Evolutionary conservation across 1,140 invertebrate species (phyloP).

Genomic region (Aphis craccivora): DNA sequence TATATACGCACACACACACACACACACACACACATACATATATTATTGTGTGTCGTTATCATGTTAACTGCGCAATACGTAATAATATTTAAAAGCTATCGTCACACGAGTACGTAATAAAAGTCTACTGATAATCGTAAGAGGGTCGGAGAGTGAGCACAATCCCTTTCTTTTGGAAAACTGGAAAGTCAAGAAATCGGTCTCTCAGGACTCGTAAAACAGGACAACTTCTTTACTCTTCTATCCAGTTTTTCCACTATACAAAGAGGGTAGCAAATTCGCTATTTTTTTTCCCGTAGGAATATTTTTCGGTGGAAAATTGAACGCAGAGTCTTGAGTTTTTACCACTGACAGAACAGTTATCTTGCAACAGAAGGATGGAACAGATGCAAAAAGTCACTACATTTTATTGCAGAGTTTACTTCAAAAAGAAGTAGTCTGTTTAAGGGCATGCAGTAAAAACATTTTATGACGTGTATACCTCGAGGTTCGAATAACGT

Average conservation of each 20-base stretch:
- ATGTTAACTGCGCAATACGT: neutral
- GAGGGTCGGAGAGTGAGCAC: neutral
- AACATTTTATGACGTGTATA: slow-evolving; percentile 28
- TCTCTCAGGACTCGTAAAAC: slow-evolving; percentile 45
- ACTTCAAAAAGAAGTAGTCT: neutral
- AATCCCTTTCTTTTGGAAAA: slow-evolving; percentile 35
- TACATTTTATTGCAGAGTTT: slow-evolving; percentile 42
- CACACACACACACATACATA: neutral
- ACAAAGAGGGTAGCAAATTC: neutral
- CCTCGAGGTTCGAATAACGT: neutral
- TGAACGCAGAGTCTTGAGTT: neutral
- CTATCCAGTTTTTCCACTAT: slow-evolving; percentile 3
- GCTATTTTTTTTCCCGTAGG: slow-evolving; percentile 30
- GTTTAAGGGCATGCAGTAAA: neutral
- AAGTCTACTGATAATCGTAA: slow-evolving; percentile 43
- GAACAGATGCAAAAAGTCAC: slow-evolving; percentile 42
- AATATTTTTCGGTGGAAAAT: slow-evolving; percentile 35
- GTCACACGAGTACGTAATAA: slow-evolving; percentile 32
- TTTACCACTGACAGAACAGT: slow-evolving; percentile 34
- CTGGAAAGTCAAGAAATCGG: slow-evolving; percentile 9
- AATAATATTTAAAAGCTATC: slow-evolving; percentile 51
- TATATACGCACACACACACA: no score
- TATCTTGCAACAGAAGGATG: neutral
- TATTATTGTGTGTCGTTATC: neutral
- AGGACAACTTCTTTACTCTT: slow-evolving; percentile 26